These are phyloP conservation scores for Plumapathes pennacea DNA, from an alignment of 92 coral and sea anemone species.

Conservation along the genomic window DNA sequence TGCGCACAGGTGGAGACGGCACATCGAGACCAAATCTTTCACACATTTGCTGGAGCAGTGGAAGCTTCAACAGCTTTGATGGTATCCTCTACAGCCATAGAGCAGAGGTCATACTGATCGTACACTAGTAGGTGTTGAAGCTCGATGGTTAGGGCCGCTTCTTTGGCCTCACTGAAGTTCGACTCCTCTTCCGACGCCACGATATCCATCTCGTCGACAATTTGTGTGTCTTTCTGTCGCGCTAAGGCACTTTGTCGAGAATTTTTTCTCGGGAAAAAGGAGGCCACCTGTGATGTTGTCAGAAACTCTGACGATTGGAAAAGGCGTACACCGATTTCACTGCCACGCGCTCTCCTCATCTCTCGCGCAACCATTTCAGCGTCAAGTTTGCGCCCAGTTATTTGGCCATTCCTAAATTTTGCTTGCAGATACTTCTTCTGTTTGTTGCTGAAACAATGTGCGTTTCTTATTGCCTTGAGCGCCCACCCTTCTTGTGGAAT, in stretches of 20 bases:
- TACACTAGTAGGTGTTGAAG: constrained; percentile 22
- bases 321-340: constrained; percentile 16
- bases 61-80: constrained; percentile 10
- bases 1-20: constrained; percentile 1
- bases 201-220: constrained; percentile 10
- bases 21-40: constrained; percentile 3
- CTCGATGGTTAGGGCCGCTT: constrained; percentile 14
- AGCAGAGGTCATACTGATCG: constrained; percentile 34
- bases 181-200: constrained; percentile 25
- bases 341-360: constrained; percentile 19
- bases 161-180: constrained; percentile 20
- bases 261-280: too few relatives aligned
- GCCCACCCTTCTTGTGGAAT: constrained; percentile 33
- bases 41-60: constrained; percentile 1
- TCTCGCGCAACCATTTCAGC: constrained; percentile 19
- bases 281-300: constrained; percentile 17
- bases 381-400: constrained; percentile 21
- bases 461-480: constrained; percentile 3
- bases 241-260: constrained; percentile 29
- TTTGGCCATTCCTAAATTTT: constrained; percentile 26
- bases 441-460: constrained; percentile 15
- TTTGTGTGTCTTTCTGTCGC: constrained; percentile 10
- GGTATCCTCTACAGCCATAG: constrained; percentile 10
- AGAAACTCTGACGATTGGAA: constrained; percentile 15
- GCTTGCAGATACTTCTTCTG: constrained; percentile 23